Evolutionary conservation across 2,113 vertebrate genomes (phyloP).

Genomic region (Brienomyrus brachyistius): DNA sequence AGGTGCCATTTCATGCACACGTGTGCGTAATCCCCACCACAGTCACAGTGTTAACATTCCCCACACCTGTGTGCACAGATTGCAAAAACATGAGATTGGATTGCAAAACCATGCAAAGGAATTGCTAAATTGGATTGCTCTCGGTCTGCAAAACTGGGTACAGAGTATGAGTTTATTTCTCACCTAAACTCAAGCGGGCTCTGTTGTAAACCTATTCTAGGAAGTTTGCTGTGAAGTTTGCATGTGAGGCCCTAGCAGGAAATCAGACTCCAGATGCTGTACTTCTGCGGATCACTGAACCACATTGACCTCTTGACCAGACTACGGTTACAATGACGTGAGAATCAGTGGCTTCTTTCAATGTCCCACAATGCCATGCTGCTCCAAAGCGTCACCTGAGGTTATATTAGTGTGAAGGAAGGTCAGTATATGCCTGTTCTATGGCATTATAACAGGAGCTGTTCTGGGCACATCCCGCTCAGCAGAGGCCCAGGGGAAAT

Average conservation of each 20-base stretch:
- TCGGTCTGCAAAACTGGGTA: no score
- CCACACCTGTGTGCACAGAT: no score
- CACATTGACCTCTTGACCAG: background rate
- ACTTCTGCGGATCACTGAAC: background rate
- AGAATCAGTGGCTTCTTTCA: background rate
- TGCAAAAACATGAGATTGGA: no score
- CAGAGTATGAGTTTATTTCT: no score
- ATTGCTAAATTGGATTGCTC: no score
- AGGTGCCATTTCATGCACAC: no score
- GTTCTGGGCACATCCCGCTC: background rate
- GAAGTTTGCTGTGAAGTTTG: no score
- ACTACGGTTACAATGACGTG: background rate
- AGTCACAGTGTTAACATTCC: no score
- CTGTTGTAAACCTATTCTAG: no score
- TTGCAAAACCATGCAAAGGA: no score
- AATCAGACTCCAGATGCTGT: background rate
- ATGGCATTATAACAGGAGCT: background rate
- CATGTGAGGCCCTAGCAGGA: background rate
- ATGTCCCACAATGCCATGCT: background rate
- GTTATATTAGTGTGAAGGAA: background rate
- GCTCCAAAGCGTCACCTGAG: background rate
- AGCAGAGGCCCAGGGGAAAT: background rate
- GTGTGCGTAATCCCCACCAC: no score
- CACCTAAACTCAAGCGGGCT: no score
- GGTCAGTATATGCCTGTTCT: background rate